Evolutionary conservation across 2,797 vertebrate species (phyloP), one percentile per base, ranked within the genome.

Genomic region (Gila robusta): DNA sequence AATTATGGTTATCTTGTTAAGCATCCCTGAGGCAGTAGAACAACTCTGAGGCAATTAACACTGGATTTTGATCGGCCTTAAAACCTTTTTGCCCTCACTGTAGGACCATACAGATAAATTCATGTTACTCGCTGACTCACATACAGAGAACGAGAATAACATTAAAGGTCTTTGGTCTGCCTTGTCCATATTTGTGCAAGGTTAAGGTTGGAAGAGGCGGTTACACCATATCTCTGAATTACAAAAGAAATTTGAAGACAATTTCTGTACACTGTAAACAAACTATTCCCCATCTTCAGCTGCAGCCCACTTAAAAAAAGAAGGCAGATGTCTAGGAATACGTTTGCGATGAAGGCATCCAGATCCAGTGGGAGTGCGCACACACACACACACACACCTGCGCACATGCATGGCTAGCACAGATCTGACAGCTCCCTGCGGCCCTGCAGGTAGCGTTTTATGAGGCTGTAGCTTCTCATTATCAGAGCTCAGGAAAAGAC

Each of bases 391-490:
- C 14, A n/a, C 59, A 82, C 26, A 70, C 35, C 77, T 76, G 52
- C 44, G 41, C 77, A 56, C 16, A 69, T 23, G 70, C 9, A 81
- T 28, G n/a, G 41, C 10, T 82, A 28, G 47, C 9, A 39, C 28
- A 56, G n/a, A 82, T 85, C 84, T 86, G 88, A 86, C 88, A 88
- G 85, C 26, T 82, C 85, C 83, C 87, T 64, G 49, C 54, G n/a
- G 82, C 72, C 72, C 64, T 82, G 85, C 78, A 89, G 87, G 90
- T 90, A 85, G 81, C 37, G 6, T 81, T 89, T 90, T 89, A 90
- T 88, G 85, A 90, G 85, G 82, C 82, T 83, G 81, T 89, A 82
- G 82, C 87, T 86, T 87, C 85, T 88, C 87, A 89, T 88, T 90
- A 90, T 89, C 77, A 86, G 67, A 76, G 44, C 83, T 82, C 54